Evolutionary conservation across 2,888 invertebrate genomes (phyloP), one percentile per base, ranked within the genome.

Genomic region (Euphydryas editha): DNA sequence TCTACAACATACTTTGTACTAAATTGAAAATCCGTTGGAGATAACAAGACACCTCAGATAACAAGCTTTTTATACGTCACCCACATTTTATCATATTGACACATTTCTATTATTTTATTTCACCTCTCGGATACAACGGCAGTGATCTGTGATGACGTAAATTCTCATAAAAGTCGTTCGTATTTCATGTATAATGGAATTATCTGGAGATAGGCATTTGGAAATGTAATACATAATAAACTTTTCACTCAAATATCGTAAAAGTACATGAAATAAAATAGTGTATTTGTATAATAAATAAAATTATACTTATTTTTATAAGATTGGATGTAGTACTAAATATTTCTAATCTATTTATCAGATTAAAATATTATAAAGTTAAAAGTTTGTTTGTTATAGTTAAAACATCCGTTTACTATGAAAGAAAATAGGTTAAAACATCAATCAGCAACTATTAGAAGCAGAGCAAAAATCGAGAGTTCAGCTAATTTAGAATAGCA

Each of bases 41-140:
- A 81, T 84, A 86, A 85, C 83, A 80, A 82, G 82, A 70, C 74
- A 70, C 59, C 70, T 67, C 71, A 51, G 78, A 79, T 84, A 85
- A 84, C 81, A 81, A 84, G 82, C 72, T 72, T 70, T n/a, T 69
- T 68, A 67, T 64, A 63, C 39, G 55, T 54, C 68, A 69, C 62
- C 64, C 71, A 68, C 73, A 67, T 71, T 76, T 75, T 77, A 77
- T 78, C 77, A 75, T 72, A 65, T 71, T 74, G 78, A 77, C 77
- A 72, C 68, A 67, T 71, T 66, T 63, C 44, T 64, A 59, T 36
- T 59, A 67, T 69, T 67, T 59, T 58, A 63, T 63, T 69, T 70
- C 55, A 67, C 60, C 69, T 65, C 57, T 69, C 70, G 55, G 24
- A 49, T 44, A 57, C 62, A 62, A 46, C 49, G 63, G 57, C 10